Conservation (phyloP, 30 jellyfish, hydroid and myxozoan species). For the Chironex yamaguchii region DNA sequence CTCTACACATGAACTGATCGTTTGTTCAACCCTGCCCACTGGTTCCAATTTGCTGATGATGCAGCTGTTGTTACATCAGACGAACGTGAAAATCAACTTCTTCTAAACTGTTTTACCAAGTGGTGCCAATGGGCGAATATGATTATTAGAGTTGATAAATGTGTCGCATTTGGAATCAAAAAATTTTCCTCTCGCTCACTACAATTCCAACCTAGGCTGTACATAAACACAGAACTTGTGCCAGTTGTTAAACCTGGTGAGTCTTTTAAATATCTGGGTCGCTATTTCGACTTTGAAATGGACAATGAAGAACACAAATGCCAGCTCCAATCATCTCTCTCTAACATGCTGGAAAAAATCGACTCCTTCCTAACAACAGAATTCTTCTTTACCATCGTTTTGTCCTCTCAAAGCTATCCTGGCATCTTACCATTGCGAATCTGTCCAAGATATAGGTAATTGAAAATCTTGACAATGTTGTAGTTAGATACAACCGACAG, state of each 20-base stretch:
- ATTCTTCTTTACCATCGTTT: background rate
- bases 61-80: slow-evolving; percentile 22
- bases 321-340: slow-evolving; percentile 1
- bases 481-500: background rate
- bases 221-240: background rate
- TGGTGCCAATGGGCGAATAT: slow-evolving; percentile 44
- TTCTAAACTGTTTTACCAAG: slow-evolving; percentile 18
- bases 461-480: slow-evolving; percentile 37
- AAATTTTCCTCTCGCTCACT: background rate
- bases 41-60: slow-evolving; percentile 45
- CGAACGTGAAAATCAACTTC: slow-evolving; percentile 17
- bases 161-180: slow-evolving; percentile 13
- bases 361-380: slow-evolving; percentile 17
- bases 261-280: slow-evolving; percentile 14
- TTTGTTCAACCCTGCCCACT: background rate
- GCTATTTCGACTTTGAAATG: slow-evolving; percentile 11
- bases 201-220: slow-evolving; percentile 3
- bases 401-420: background rate
- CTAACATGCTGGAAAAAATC: background rate
- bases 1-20: background rate
- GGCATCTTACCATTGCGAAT: slow-evolving; percentile 17
- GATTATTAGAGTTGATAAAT: slow-evolving; percentile 10
- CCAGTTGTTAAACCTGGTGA: background rate
- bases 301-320: background rate
- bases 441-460: slow-evolving; percentile 1